Conservation (phyloP, 64 coral and sea anemone genomes). For the Pocillopora verrucosa region DNA sequence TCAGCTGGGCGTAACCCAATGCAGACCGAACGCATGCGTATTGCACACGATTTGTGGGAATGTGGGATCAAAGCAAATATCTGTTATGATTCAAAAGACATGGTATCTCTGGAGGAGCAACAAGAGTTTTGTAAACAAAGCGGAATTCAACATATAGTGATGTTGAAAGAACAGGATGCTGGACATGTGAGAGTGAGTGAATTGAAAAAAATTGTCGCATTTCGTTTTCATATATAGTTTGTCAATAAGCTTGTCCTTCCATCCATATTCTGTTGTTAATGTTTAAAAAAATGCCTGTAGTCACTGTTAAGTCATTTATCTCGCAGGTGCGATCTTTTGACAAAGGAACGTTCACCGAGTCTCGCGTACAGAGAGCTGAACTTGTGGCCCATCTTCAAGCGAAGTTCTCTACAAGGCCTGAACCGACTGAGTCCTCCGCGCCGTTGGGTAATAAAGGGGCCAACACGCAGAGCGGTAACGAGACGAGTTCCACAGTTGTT, state of each 20-base stretch:
- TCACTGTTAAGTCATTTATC: background rate
- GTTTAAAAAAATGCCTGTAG: background rate
- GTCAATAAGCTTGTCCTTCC: too few relatives aligned
- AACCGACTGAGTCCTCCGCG: conserved; percentile 39
- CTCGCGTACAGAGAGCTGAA: conserved; percentile 44
- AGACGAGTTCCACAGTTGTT: background rate
- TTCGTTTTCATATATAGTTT: background rate
- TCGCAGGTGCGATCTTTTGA: conserved; percentile 71
- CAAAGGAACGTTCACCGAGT: conserved; percentile 66
- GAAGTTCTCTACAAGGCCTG: conserved; percentile 53
- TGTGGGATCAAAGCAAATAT: conserved; percentile 72
- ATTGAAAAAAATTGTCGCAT: background rate
- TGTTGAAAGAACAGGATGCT: conserved; percentile 78
- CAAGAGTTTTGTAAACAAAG: conserved; percentile 76
- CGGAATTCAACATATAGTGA: conserved; percentile 73
- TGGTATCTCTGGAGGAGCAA: conserved; percentile 69
- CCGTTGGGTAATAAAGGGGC: conserved; percentile 11
- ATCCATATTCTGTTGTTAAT: background rate
- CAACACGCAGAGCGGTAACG: conserved; percentile 26
- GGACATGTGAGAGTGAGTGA: conserved; percentile 63
- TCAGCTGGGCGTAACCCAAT: conserved; percentile 70
- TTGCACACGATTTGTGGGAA: conserved; percentile 77
- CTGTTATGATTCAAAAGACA: conserved; percentile 67
- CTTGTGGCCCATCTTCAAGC: conserved; percentile 72
- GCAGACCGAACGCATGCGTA: conserved; percentile 74